Percentiles rank a stretch among this genome's conserved stretches.
phyloP scores from a whole-genome alignment of 2,888 invertebrate species.

The Hybos culiciformis region DNA sequence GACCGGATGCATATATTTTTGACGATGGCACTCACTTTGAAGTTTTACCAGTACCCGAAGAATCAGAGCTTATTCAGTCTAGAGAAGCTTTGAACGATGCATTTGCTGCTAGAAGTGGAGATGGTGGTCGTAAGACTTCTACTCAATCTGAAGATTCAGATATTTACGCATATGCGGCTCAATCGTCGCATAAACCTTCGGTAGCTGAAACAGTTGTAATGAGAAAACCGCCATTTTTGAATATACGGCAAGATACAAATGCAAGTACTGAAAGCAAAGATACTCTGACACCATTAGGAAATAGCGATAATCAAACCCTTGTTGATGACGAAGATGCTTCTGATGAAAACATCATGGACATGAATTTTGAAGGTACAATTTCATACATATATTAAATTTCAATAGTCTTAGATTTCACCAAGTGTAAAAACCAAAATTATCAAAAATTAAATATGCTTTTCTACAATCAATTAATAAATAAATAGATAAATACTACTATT shows the following conservation, averaged over 20 bases:
- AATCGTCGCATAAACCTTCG: slow-evolving; percentile 28
- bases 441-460: not conserved
- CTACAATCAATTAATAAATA: not conserved
- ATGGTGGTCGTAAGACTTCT: slow-evolving; percentile 28
- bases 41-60: slow-evolving; percentile 54
- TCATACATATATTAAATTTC: not conserved
- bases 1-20: slow-evolving; percentile 44
- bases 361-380: slow-evolving; percentile 32
- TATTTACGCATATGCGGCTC: slow-evolving; percentile 22
- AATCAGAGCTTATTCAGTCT: slow-evolving; percentile 41
- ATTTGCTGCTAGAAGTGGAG: not conserved
- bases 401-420: not conserved
- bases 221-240: slow-evolving; percentile 30
- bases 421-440: not conserved
- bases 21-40: slow-evolving; percentile 49
- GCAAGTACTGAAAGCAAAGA: slow-evolving; percentile 36
- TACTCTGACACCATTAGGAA: slow-evolving; percentile 33
- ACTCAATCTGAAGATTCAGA: slow-evolving; percentile 35
- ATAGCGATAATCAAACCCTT: slow-evolving; percentile 31
- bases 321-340: slow-evolving; percentile 26
- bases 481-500: no score
- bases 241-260: slow-evolving; percentile 33
- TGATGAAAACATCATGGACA: slow-evolving; percentile 31
- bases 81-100: slow-evolving; percentile 30
- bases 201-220: slow-evolving; percentile 29